Evolutionary conservation across 2,113 vertebrate genomes (phyloP).

Genomic region (Taurulus bubalis): DNA sequence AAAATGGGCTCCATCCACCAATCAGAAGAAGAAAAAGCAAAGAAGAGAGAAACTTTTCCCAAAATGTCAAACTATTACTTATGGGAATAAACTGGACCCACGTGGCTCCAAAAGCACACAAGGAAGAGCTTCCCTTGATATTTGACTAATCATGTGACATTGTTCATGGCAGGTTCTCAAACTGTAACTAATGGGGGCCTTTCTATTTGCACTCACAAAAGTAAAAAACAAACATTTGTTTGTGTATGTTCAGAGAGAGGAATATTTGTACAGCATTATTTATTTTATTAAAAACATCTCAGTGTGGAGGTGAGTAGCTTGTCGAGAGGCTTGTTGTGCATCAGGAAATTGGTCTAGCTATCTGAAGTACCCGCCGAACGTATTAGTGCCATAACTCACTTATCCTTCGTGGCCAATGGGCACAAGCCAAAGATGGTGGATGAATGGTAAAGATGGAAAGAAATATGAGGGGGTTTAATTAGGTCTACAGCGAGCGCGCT

Average conservation of each 20-base stretch:
- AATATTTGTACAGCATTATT: not conserved
- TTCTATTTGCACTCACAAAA: not conserved
- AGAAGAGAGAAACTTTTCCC: not conserved
- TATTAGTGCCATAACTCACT: not conserved
- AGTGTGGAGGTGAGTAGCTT: not conserved
- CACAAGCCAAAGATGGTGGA: not conserved
- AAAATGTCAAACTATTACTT: not conserved
- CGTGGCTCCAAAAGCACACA: not conserved
- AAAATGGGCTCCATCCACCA: not conserved
- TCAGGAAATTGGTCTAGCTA: not conserved
- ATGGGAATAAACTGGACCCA: not conserved
- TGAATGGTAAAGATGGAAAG: conserved; percentile 6
- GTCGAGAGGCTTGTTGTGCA: not conserved
- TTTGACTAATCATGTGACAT: not conserved
- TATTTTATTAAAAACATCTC: not conserved
- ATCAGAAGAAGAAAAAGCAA: not conserved
- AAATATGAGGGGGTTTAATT: conserved; percentile 47
- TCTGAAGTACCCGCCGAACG: not conserved
- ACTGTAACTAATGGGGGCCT: not conserved
- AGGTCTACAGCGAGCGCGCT: conserved; percentile 12
- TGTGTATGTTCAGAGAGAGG: not conserved
- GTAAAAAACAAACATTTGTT: not conserved
- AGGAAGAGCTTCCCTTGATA: not conserved
- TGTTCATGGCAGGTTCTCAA: not conserved
- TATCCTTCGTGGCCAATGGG: not conserved